A percentile compares a stretch with the other conserved stretches of the same genome.
These are phyloP conservation scores for Ageneiosus marmoratus DNA, from an alignment of 2,113 vertebrate genomes.

Conservation along the genomic window DNA sequence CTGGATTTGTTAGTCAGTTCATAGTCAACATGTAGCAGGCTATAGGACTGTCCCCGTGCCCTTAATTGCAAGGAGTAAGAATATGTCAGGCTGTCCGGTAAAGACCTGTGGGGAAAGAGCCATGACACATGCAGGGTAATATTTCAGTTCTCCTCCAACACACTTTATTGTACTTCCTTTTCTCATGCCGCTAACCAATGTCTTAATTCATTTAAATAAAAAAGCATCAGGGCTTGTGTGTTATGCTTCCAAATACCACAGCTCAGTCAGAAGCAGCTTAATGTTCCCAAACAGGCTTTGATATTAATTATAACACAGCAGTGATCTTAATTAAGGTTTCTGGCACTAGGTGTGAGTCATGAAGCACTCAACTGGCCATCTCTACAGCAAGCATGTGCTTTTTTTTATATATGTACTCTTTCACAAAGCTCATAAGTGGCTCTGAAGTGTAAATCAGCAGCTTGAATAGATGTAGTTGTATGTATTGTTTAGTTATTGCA, in stretches of 20 bases:
- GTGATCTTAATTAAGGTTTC: constrained; percentile 55
- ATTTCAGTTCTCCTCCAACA: background rate
- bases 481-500: background rate
- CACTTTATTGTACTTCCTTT: constrained; percentile 41
- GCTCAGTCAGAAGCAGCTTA: constrained; percentile 37
- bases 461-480: background rate
- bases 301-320: constrained; percentile 56
- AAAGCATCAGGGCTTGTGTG: constrained; percentile 27
- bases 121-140: background rate
- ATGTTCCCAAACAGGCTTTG: constrained; percentile 35
- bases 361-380: constrained; percentile 27
- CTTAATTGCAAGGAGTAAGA: background rate
- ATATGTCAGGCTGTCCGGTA: background rate
- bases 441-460: background rate
- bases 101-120: too few species aligned
- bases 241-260: constrained; percentile 47
- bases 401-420: background rate
- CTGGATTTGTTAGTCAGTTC: background rate
- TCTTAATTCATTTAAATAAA: constrained; percentile 45
- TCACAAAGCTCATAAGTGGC: background rate
- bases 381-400: constrained; percentile 22
- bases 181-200: constrained; percentile 43
- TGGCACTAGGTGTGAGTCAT: constrained; percentile 63
- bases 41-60: background rate
- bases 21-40: background rate